Conservation (phyloP, 2,888 invertebrate genomes). For the Acronicta aceris region DNA sequence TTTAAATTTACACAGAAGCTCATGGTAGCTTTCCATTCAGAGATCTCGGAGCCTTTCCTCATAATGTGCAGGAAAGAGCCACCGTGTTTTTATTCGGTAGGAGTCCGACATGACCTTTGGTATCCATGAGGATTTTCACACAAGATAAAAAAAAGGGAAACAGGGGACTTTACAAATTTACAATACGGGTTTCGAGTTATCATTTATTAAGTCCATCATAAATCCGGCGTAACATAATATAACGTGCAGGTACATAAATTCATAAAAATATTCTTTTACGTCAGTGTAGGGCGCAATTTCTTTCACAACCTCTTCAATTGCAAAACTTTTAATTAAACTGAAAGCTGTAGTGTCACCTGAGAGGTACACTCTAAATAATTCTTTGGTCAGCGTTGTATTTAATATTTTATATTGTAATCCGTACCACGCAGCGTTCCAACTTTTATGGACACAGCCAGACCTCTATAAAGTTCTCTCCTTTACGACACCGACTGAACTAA, state of each 20-base stretch:
- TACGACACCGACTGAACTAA: constrained; percentile 62
- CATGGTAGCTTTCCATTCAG: too few relatives aligned
- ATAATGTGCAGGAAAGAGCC: too few relatives aligned
- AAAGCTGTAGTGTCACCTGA: constrained; percentile 45
- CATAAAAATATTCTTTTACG: constrained; percentile 18
- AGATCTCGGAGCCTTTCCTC: too few relatives aligned
- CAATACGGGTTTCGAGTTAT: too few relatives aligned
- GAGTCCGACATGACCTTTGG: too few relatives aligned
- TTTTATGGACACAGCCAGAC: constrained; percentile 68
- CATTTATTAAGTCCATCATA: too few relatives aligned
- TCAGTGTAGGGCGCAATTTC: constrained; percentile 22
- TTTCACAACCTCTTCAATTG: constrained; percentile 18
- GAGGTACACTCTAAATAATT: constrained; percentile 51
- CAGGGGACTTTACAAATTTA: too few relatives aligned
- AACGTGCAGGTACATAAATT: constrained; percentile 7
- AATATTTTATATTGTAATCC: constrained; percentile 77
- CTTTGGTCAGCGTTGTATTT: constrained; percentile 64
- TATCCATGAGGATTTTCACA: too few relatives aligned
- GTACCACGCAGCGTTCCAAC: constrained; percentile 53
- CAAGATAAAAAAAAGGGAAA: too few relatives aligned
- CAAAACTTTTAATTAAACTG: constrained; percentile 52
- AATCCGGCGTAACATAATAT: too few relatives aligned
- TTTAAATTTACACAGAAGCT: too few relatives aligned
- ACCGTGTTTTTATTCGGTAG: too few relatives aligned
- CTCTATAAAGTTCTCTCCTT: constrained; percentile 73